Base-by-base conservation (phyloP, 2,113 vertebrate genomes). In the Perca flavescens region DNA sequence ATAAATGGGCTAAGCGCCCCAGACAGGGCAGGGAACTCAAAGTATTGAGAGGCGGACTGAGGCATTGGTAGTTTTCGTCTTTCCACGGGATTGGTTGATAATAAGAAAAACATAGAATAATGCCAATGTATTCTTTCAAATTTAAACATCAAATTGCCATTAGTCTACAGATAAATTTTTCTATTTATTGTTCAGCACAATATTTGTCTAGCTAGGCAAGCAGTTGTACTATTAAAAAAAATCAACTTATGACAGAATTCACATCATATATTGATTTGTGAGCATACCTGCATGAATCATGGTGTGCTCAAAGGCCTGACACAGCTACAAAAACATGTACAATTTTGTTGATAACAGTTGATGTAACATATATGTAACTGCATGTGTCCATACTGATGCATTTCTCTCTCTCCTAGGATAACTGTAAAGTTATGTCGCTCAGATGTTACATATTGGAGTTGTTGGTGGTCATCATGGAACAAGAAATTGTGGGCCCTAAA, bases 381-480 rank as follows among this genome's bases (percentile, higher is more conserved):
- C 34, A 28, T 31, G 3, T 50, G 17, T 61, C 34, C 49, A 43
- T n/a, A 76, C 21, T 83, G 40, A 82, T 0, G 7, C 4, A 34
- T 65, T 53, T 82, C 0, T 88, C 58, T 86, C 19, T 81, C n/a
- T 86, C 22, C 3, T 40, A 93, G 88, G 66, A 79, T 34, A 52
- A 15, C 0, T 96, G 95, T 85, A 77, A 13, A 25, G 2, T 0
- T 0, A 53, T 21, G 68, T 74, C 73, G 1, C 81, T 96, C 13
- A 57, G 57, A 12, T 96, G 95, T 91, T 96, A 91, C 88, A 71
- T 94, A 34, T 16, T 70, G 85, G 95, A 96, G 88, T 49, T 95
- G 83, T 14, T 34, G 0, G 91, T 96, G 87, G 58, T 95, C 22
- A 15, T 94, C 0, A 0, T 25, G 1, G 93, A 94, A n/a, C 83